Conservation (phyloP, 2,113 vertebrate species). For the Hippocampus comes region DNA sequence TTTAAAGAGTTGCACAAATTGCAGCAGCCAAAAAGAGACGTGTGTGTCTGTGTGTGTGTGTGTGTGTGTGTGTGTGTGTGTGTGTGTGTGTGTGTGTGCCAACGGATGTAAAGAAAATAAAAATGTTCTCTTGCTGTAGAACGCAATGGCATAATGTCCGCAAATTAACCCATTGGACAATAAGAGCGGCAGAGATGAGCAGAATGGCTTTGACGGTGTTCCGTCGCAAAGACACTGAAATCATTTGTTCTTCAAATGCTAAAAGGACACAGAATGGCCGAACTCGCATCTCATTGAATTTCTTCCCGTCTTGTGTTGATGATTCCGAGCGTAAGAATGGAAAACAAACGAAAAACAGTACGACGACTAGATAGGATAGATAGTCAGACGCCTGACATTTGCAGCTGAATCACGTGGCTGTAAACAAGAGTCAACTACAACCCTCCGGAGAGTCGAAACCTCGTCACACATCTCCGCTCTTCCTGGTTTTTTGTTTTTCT, state of each 20-base stretch:
- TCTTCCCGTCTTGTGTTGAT: slow-evolving; percentile 32
- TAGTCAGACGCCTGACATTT: slow-evolving; percentile 71
- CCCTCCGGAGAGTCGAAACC: slow-evolving; percentile 62
- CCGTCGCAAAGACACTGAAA: slow-evolving; percentile 47
- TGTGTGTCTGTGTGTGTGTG: slow-evolving; percentile 66
- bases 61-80: slow-evolving; percentile 38
- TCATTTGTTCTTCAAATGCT: slow-evolving; percentile 70
- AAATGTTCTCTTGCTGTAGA: slow-evolving; percentile 43
- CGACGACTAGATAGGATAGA: slow-evolving; percentile 59
- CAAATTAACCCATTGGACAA: slow-evolving; percentile 48
- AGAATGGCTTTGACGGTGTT: slow-evolving; percentile 61
- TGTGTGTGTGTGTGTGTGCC: slow-evolving; percentile 71
- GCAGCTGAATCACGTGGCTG: slow-evolving; percentile 78
- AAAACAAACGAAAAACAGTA: slow-evolving; percentile 52
- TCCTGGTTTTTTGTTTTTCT: neutral
- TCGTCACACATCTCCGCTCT: slow-evolving; percentile 22
- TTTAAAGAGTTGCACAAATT: slow-evolving; percentile 80
- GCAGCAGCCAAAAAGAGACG: slow-evolving; percentile 79
- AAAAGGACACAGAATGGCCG: slow-evolving; percentile 69
- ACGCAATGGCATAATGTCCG: slow-evolving; percentile 65
- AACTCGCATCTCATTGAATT: slow-evolving; percentile 52
- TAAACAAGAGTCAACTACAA: slow-evolving; percentile 76
- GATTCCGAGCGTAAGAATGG: slow-evolving; percentile 63
- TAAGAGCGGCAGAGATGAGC: slow-evolving; percentile 54
- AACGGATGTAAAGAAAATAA: slow-evolving; percentile 60